Base-by-base conservation (phyloP, 2,797 vertebrate genomes). In the Neosilurus mollespiculum region DNA sequence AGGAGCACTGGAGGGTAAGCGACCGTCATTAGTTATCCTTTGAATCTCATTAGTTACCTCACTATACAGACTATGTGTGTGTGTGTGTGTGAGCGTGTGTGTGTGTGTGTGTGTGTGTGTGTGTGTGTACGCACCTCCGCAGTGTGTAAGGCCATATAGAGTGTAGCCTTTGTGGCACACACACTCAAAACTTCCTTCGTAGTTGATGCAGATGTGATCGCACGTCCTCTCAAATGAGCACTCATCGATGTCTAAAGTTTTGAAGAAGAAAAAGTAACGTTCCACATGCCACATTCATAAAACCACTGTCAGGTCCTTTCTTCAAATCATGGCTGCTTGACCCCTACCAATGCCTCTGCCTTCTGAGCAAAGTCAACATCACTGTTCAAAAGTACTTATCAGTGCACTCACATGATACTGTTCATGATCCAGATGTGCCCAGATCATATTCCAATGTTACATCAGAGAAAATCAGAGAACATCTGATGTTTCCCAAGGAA, bases 121-220 rank as follows among this genome's bases (percentile, higher is more conserved):
- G 69, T 64, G 69, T 56, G 30, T 64, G 66, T 65, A 62, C 95
- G 91, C 91, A 99, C 98, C 98, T 95, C 98, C 97, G 53, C 97
- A 99, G 93, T 99, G 98, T 0, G 97, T 97, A 49, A 96, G 93
- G 66, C 97, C 98, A 0, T 99, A 99, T 83, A 99, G 94, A 0
- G 94, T 96, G 91, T 96, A 96, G 56, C 98, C 98, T 56, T 93
- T 96, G 86, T 95, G 95, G 86, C 98, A 99, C 71, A 97, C 84
- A 72, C 98, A 99, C 88, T 98, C 96, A n/a, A 96, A 99, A 89
- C 94, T 93, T 93, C 98, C 92, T 66, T 97, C 0, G 93, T 97
- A 94, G 92, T 99, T 98, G 78, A 98, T 93, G 92, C 98, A 99
- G 88, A 96, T 97, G 93, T 99, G 97, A 91, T 99, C 97, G 0